Percentiles rank a stretch among this genome's conserved stretches.
Conservation (phyloP, 2,797 vertebrate genomes). For the Podarcis lilfordi region DNA sequence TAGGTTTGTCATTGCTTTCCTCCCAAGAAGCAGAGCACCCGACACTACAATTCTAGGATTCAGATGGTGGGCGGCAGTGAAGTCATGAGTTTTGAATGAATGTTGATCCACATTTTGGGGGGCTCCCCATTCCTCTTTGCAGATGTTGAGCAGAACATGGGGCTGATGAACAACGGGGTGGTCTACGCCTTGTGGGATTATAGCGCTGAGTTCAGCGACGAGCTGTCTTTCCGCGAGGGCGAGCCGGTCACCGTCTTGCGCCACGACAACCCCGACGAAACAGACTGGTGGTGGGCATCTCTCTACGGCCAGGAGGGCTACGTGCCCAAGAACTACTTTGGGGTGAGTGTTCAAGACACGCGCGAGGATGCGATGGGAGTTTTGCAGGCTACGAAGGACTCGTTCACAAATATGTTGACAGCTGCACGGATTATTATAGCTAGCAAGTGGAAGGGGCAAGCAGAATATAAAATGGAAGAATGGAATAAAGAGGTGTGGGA, state of each 20-base stretch:
- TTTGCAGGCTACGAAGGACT: no score
- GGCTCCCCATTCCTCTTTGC: background rate
- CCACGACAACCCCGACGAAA: slow-evolving; percentile 79
- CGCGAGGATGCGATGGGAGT: no score
- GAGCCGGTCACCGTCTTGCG: slow-evolving; percentile 91
- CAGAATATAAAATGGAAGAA: no score
- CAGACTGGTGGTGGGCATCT: slow-evolving; percentile 91
- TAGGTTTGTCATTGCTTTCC: no score
- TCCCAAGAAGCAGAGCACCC: no score
- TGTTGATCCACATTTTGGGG: no score
- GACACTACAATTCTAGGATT: no score
- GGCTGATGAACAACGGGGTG: slow-evolving; percentile 84
- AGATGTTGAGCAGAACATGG: slow-evolving; percentile 90
- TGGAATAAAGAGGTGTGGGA: no score
- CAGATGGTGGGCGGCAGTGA: background rate
- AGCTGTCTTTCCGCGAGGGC: slow-evolving; percentile 90
- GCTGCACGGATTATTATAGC: no score
- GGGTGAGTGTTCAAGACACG: slow-evolving; percentile 78
- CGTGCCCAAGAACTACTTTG: slow-evolving; percentile 93
- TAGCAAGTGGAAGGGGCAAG: no score
- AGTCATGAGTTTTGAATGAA: background rate
- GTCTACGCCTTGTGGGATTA: slow-evolving; percentile 92
- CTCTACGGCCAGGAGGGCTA: slow-evolving; percentile 90
- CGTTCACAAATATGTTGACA: no score
- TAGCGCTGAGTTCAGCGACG: slow-evolving; percentile 85